Conservation (phyloP, 2,888 invertebrate species). For the Allolobophora icterica region DNA sequence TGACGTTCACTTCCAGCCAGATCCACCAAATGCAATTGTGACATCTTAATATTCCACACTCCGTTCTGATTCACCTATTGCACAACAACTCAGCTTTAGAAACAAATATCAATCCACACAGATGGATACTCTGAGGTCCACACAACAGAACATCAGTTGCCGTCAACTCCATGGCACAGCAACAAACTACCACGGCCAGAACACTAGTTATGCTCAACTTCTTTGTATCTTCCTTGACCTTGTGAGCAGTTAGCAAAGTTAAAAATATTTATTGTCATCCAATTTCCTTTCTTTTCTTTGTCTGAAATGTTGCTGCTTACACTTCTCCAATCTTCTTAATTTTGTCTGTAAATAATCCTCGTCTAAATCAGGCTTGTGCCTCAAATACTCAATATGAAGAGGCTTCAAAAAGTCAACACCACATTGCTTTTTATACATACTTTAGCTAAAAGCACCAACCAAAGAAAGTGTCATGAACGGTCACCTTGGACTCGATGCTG, state of each 20-base stretch:
- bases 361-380: too few relatives aligned
- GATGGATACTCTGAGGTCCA: neutral
- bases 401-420: neutral
- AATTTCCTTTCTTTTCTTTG: neutral
- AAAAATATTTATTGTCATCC: neutral
- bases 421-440: neutral
- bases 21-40: constrained; percentile 66
- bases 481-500: constrained; percentile 61
- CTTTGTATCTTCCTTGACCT: neutral
- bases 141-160: neutral
- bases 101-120: neutral
- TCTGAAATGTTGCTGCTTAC: neutral
- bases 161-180: neutral
- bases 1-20: constrained; percentile 67
- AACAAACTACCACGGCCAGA: neutral
- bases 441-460: neutral
- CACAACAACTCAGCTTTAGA: neutral
- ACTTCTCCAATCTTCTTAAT: too few relatives aligned
- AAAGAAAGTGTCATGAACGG: neutral
- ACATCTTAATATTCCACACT: constrained; percentile 57
- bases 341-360: too few relatives aligned
- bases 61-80: constrained; percentile 57
- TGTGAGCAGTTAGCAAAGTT: neutral
- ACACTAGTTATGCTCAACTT: neutral
- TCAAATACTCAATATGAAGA: neutral